phyloP scores from a whole-genome alignment of 37 sponge, comb jelly and placozoan genomes.

The Chondrilla cf. caribensis region DNA sequence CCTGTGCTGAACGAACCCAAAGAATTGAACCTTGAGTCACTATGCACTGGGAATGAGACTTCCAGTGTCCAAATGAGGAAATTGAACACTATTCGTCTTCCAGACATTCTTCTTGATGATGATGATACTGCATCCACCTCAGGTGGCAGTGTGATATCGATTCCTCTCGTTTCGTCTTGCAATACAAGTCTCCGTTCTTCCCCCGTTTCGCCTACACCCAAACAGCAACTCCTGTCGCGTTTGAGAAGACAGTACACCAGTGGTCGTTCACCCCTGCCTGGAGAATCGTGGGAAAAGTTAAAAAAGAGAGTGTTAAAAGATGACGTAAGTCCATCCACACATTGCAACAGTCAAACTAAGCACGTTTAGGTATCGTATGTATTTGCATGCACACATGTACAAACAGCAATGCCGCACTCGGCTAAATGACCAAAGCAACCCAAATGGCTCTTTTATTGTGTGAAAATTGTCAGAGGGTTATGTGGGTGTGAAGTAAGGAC shows the following conservation, averaged over 20 bases:
- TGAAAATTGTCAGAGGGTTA: too few relatives aligned
- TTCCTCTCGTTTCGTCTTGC: too few relatives aligned
- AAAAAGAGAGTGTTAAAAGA: not conserved
- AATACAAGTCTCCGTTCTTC: not conserved
- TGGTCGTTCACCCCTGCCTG: conserved; percentile 1
- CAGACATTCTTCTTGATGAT: not conserved
- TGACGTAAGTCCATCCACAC: not conserved
- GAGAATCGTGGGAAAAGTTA: conserved; percentile 8
- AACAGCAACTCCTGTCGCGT: not conserved
- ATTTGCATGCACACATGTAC: too few relatives aligned
- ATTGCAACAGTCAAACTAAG: not conserved
- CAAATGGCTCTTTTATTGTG: too few relatives aligned
- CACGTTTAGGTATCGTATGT: too few relatives aligned
- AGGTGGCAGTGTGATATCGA: too few relatives aligned
- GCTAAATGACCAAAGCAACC: too few relatives aligned
- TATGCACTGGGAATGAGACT: too few relatives aligned
- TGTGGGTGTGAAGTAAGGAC: too few relatives aligned
- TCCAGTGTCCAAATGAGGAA: not conserved
- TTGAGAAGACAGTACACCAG: conserved; percentile 19
- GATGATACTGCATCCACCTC: not conserved
- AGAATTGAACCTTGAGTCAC: too few relatives aligned
- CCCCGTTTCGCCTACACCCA: not conserved
- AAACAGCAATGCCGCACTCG: too few relatives aligned
- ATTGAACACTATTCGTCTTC: not conserved
- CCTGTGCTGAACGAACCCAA: too few relatives aligned